Evolutionary conservation across 2,113 vertebrate species (phyloP), one percentile per base, ranked within the genome.

Genomic region (Syngnathus typhle): DNA sequence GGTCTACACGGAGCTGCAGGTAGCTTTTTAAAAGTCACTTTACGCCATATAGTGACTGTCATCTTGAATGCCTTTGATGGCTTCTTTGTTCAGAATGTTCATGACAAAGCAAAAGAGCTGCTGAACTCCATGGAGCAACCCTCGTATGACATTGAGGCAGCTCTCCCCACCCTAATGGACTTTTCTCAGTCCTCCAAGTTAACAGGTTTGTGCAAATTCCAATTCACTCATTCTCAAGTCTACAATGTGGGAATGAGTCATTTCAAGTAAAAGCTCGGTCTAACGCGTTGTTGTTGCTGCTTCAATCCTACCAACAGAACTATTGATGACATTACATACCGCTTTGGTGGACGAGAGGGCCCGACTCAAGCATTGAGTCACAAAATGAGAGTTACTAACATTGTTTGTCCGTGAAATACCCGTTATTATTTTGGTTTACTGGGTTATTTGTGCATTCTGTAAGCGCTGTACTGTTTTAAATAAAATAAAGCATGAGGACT

Each of bases 1-100:
- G 0, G 73, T 89, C 60, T 87, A 77, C 66, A 77, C 59, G 6
- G 79, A 89, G 60, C 64, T 91, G 0, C 79, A 86, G 89, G 91
- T 92, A 79, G 15, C 43, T 13, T 51, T 39, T 32, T 4, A 23
- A 23, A 23, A 23, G n/a, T 18, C 27, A n/a, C 10, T 43, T 63
- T 60, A 15, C 2, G 7, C 4, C 0, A 7, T 13, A 5, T 16
- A 6, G 9, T 10, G n/a, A n/a, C 1, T 9, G 6, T 38, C 13
- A 59, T 36, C 32, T 38, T 38, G 1, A 19, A 52, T 21, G 49
- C 19, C n/a, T 51, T 39, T 1, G 8, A 36, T 36, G 11, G 37
- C 7, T 11, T 37, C 27, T 55, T 6, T 15, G 16, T 46, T 6
- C 43, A 19, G 23, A 7, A 51, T 41, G 23, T 46, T 49, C 59